phyloP scores from a whole-genome alignment of 1,140 invertebrate genomes.

The Hydropsyche tenuis region DNA sequence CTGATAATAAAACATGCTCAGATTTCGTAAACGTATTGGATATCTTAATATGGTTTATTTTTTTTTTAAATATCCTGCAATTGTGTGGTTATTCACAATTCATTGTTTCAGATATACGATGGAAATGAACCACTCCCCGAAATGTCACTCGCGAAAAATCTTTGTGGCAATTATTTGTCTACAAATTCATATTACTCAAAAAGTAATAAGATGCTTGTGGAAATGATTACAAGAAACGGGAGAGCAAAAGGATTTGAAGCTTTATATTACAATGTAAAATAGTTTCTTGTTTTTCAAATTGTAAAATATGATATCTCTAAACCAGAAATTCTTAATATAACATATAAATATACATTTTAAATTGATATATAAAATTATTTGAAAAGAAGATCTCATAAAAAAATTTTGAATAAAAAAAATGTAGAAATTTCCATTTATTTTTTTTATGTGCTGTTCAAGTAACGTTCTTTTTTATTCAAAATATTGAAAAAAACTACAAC shows the following conservation, averaged over 20 bases:
- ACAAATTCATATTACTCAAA: constrained; percentile 57
- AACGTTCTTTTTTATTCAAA: no score
- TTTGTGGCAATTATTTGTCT: background rate
- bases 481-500: no score
- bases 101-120: constrained; percentile 22
- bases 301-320: no score
- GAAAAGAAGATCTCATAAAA: no score
- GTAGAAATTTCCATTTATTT: no score
- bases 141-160: background rate
- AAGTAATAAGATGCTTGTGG: constrained; percentile 68
- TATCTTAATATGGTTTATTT: constrained; percentile 7
- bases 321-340: no score
- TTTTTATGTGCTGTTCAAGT: no score
- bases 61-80: background rate
- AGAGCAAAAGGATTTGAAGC: constrained; percentile 79
- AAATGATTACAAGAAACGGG: constrained; percentile 67
- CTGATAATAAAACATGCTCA: constrained; percentile 2
- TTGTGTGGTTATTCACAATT: background rate
- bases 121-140: background rate
- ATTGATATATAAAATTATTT: no score
- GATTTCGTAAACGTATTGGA: constrained; percentile 38
- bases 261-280: constrained; percentile 61
- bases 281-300: background rate
- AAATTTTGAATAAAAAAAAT: no score
- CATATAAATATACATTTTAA: no score